A percentile compares a stretch with the other conserved stretches of the same genome.
Evolutionary conservation across 2,888 invertebrate genomes (phyloP).

Genomic region (Siphlonurus alternatus): DNA sequence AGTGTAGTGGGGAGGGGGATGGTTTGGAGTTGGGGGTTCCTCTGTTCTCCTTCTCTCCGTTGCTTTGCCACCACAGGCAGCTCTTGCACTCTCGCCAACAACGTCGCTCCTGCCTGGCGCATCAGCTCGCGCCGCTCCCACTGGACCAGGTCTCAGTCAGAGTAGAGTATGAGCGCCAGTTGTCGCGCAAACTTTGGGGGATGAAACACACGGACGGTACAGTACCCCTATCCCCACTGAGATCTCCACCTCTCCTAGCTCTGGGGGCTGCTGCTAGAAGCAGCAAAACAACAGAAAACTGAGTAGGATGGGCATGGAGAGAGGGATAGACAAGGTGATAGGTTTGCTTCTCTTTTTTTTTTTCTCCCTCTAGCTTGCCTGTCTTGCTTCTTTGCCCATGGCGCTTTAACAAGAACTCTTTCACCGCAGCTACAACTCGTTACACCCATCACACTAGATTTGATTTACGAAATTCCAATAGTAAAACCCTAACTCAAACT

Average conservation of each 20-base stretch:
- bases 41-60: not conserved
- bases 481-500: not conserved
- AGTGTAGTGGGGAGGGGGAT: not conserved
- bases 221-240: not conserved
- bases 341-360: not conserved
- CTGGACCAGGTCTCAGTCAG: not conserved
- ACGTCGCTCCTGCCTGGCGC: not conserved
- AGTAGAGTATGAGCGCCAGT: not conserved
- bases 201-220: not conserved
- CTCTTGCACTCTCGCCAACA: not conserved
- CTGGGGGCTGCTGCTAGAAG: not conserved
- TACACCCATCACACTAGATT: not conserved
- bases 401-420: not conserved
- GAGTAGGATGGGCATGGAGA: not conserved
- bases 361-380: not conserved
- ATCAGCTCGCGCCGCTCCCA: not conserved
- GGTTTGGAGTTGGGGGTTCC: not conserved
- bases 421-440: not conserved
- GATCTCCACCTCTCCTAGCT: not conserved
- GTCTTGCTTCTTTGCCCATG: not conserved
- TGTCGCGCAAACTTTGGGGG: not conserved
- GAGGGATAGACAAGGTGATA: not conserved
- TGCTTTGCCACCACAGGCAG: not conserved
- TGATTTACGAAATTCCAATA: not conserved
- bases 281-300: not conserved